phyloP scores from a whole-genome alignment of 1,140 invertebrate species.

The Aphis craccivora region DNA sequence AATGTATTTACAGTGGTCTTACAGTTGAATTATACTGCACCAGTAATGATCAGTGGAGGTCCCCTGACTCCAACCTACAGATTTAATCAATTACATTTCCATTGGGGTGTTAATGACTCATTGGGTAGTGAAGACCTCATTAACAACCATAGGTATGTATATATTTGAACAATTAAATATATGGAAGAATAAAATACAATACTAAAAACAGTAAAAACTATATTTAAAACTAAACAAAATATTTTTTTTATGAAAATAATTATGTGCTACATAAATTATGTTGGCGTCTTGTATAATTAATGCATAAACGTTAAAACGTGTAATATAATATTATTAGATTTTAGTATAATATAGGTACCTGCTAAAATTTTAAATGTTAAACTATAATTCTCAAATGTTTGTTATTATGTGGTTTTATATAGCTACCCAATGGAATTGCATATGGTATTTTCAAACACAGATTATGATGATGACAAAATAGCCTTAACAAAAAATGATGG shows the following conservation, averaged over 20 bases:
- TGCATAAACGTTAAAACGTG: background rate
- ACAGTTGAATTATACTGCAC: conserved; percentile 59
- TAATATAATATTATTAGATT: background rate
- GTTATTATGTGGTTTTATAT: conserved; percentile 56
- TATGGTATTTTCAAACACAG: conserved; percentile 83
- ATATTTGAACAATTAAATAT: background rate
- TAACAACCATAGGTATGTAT: conserved; percentile 67
- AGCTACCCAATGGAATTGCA: conserved; percentile 83
- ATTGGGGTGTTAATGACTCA: conserved; percentile 83
- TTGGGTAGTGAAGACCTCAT: conserved; percentile 89
- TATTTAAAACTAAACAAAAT: background rate
- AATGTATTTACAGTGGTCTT: conserved; percentile 61
- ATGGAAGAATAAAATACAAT: background rate
- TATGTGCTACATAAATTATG: no score
- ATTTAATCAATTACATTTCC: conserved; percentile 85
- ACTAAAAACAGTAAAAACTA: no score
- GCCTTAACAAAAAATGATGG: conserved; percentile 66
- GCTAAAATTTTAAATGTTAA: background rate
- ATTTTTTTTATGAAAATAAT: background rate
- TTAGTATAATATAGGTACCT: background rate
- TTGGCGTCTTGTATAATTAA: background rate
- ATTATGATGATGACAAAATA: conserved; percentile 64
- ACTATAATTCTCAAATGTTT: background rate
- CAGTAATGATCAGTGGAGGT: conserved; percentile 69
- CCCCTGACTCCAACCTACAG: conserved; percentile 76